Base-by-base conservation (phyloP, 2,113 vertebrate species). In the Turdus rufiventris region DNA sequence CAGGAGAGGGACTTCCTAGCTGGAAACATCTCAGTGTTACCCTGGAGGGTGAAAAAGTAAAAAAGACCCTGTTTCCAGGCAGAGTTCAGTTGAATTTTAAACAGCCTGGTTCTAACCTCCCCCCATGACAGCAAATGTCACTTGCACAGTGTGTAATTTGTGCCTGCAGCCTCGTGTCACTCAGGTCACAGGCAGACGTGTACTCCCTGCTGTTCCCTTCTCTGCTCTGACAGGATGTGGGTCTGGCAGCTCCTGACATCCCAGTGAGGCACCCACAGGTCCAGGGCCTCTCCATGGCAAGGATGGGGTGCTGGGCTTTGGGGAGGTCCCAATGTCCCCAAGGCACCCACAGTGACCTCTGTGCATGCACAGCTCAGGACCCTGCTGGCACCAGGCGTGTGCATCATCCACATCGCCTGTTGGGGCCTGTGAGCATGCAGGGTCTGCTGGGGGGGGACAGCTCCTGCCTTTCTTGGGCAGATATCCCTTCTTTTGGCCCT, bases 391-490 rank as follows among this genome's bases (percentile, higher is more conserved):
- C 19, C 2, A 2, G 20, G 5, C 5, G 12, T 42, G 42, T 38
- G 47, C 68, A n/a, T 12, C 0, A 0, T 14, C 58, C 7, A 0
- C 4, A 1, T 19, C 9, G 0, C 57, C 47, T 91, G 5, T 4
- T 29, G 31, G 57, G 36, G 56, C 29, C 68, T 73, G 47, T 20
- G 43, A 81, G 34, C 29, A 48, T 3, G 0, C 57, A 25, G 48
- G 8, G 6, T 16, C 53, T 48, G 25, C 58, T 76, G 33, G 6
- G 31, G 10, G 6, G 31, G 10, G 51, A 70, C 14, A 60, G 42
- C 21, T 92, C 45, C 72, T 89, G n/a, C 65, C 18, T 25, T 68
- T 65, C 45, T 29, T 73, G 63, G 54, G 54, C 29, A 76, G 71
- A 45, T 50, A 34, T 34, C 45, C 25, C 50, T 72, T 31, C 33